Evolutionary conservation across 2,888 invertebrate species (phyloP).

Genomic region (Orchesella flavescens): DNA sequence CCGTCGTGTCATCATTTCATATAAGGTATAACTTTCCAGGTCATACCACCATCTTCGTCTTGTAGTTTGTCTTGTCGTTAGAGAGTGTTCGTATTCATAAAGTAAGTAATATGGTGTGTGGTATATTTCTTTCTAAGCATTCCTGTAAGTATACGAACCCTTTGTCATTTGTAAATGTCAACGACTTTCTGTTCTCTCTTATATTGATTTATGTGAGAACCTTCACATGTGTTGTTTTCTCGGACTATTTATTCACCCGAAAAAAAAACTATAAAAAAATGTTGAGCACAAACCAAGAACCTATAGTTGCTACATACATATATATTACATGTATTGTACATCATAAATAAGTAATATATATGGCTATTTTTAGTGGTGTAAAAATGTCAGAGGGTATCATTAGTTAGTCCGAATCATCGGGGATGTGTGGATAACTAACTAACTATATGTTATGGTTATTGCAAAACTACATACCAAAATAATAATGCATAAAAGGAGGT

Average conservation of each 20-base stretch:
- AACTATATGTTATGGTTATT: too few species aligned
- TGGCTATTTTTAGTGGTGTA: background rate
- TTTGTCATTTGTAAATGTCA: slow-evolving; percentile 33
- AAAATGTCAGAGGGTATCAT: too few species aligned
- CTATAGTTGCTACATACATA: too few species aligned
- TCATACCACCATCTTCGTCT: background rate
- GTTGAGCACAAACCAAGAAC: background rate
- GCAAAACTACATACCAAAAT: too few species aligned
- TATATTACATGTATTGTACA: background rate
- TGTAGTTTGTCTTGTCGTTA: background rate
- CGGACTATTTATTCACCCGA: slow-evolving; percentile 25
- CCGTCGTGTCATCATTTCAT: background rate
- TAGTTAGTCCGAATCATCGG: too few species aligned
- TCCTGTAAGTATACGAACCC: slow-evolving; percentile 33
- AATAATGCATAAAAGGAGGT: too few species aligned
- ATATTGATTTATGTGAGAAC: slow-evolving; percentile 60
- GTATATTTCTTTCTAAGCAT: background rate
- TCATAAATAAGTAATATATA: background rate
- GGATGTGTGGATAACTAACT: too few species aligned
- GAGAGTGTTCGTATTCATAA: background rate
- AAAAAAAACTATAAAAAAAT: background rate
- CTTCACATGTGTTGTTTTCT: slow-evolving; percentile 31
- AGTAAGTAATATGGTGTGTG: background rate
- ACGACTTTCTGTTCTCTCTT: background rate
- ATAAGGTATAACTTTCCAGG: too few species aligned